These are phyloP conservation scores for Scyliorhinus canicula DNA, from an alignment of 2,797 vertebrate genomes.

Conservation along the genomic window DNA sequence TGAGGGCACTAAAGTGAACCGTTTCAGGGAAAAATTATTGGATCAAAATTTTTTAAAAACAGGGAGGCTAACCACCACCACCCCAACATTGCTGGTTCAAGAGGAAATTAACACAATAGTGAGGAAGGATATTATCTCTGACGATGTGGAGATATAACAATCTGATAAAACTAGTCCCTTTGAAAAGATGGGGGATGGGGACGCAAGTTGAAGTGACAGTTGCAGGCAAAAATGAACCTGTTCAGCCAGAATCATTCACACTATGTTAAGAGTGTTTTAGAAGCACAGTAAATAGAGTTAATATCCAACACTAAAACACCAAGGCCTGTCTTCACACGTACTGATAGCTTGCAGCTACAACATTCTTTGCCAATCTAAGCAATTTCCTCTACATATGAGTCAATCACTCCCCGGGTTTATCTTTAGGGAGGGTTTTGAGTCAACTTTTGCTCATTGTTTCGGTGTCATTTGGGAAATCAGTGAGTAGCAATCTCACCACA, in stretches of 20 bases:
- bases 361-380: conserved; percentile 11
- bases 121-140: too few species aligned
- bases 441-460: background rate
- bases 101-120: too few species aligned
- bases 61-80: too few species aligned
- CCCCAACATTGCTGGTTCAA: too few species aligned
- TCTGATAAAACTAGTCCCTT: background rate
- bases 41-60: too few species aligned
- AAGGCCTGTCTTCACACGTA: background rate
- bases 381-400: background rate
- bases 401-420: background rate
- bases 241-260: background rate
- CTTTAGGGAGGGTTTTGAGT: background rate
- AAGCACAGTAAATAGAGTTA: background rate
- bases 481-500: background rate
- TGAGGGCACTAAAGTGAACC: background rate
- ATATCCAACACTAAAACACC: conserved; percentile 7
- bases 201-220: background rate
- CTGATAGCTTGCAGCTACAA: background rate
- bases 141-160: background rate
- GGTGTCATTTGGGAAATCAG: background rate
- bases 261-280: background rate
- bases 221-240: background rate
- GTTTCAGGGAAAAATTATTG: background rate
- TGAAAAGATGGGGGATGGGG: background rate